Percentiles rank a stretch among this genome's conserved stretches.
Evolutionary conservation across 2,888 invertebrate genomes (phyloP).

Genomic region (Watsonalla cultraria): DNA sequence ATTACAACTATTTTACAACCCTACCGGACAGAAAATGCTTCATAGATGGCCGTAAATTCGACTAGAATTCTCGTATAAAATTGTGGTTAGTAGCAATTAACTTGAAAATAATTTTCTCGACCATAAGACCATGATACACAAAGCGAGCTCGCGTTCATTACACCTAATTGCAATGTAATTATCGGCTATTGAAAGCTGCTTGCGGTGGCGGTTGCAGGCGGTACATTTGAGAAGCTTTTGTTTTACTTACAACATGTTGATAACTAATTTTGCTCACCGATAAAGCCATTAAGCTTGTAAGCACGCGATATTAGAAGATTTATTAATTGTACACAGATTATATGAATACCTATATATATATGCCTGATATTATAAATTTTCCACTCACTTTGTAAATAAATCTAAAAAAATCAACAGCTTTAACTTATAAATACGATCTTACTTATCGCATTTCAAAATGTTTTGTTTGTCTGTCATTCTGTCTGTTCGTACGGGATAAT

Average conservation of each 20-base stretch:
- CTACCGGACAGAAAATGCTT: constrained; percentile 7
- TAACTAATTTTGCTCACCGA: constrained; percentile 13
- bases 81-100: constrained; percentile 40
- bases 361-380: too few relatives aligned
- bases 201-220: constrained; percentile 26
- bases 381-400: too few relatives aligned
- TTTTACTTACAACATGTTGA: constrained; percentile 19
- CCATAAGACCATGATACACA: constrained; percentile 27
- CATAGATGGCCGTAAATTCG: constrained; percentile 11
- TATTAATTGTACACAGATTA: background rate
- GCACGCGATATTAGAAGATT: background rate
- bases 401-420: too few relatives aligned
- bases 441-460: too few relatives aligned
- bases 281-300: background rate
- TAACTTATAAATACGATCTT: too few relatives aligned
- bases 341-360: background rate
- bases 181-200: constrained; percentile 49
- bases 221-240: constrained; percentile 23
- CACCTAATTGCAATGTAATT: constrained; percentile 60
- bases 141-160: constrained; percentile 47
- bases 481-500: too few relatives aligned
- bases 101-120: constrained; percentile 39
- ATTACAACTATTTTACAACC: background rate
- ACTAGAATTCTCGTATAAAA: constrained; percentile 8
- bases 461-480: too few relatives aligned